Evolutionary conservation across 2,888 invertebrate species (phyloP).

Genomic region (Archips xylosteana): DNA sequence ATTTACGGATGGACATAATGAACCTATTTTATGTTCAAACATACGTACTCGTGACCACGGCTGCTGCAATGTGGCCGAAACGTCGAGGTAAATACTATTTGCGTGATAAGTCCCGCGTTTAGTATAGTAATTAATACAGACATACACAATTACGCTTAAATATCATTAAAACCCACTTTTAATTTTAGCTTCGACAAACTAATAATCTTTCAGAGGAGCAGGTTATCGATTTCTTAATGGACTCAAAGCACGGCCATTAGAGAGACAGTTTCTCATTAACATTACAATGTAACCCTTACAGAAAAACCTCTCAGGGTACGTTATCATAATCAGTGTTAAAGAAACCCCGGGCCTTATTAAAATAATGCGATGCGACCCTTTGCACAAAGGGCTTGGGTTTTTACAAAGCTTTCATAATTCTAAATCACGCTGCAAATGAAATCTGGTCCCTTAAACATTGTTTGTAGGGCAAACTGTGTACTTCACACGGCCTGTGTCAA

Average conservation of each 20-base stretch:
- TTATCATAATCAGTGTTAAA: conserved; percentile 38
- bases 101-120: too few species aligned
- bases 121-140: too few species aligned
- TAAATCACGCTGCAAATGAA: conserved; percentile 52
- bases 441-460: conserved; percentile 48
- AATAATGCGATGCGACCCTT: conserved; percentile 45
- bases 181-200: too few species aligned
- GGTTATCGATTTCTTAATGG: not conserved
- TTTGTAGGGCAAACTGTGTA: conserved; percentile 51
- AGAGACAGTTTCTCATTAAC: conserved; percentile 12
- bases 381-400: conserved; percentile 41
- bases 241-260: not conserved
- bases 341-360: conserved; percentile 41
- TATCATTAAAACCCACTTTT: too few species aligned
- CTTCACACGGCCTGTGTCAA: conserved; percentile 63
- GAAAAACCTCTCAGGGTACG: conserved; percentile 31
- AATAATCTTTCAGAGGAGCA: not conserved
- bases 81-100: too few species aligned
- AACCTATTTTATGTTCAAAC: too few species aligned
- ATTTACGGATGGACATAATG: too few species aligned
- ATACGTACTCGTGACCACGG: too few species aligned
- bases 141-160: too few species aligned
- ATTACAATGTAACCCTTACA: conserved; percentile 21
- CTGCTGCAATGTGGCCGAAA: too few species aligned
- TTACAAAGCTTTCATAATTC: conserved; percentile 42